Evolutionary conservation across 2,888 invertebrate genomes (phyloP).

Genomic region (Oscheius sp.): DNA sequence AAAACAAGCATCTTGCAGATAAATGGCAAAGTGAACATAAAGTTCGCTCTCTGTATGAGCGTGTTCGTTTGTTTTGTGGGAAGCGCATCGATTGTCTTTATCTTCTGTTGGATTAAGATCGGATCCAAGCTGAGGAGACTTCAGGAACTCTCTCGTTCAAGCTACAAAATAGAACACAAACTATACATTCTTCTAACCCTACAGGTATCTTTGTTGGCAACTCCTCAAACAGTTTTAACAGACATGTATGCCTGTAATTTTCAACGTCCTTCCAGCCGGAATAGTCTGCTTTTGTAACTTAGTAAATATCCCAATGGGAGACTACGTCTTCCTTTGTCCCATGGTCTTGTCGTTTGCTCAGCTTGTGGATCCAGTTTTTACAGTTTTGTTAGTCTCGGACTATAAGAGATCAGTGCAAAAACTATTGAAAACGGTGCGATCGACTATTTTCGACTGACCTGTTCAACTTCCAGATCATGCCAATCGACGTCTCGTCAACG

Average conservation of each 20-base stretch:
- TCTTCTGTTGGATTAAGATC: background rate
- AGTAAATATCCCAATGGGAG: background rate
- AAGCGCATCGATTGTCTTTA: background rate
- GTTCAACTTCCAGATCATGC: no score
- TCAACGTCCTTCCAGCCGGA: background rate
- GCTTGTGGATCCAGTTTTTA: background rate
- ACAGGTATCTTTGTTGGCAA: background rate
- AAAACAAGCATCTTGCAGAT: background rate
- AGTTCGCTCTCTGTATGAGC: background rate
- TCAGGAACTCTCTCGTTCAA: background rate
- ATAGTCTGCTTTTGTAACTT: background rate
- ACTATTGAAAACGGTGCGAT: no score
- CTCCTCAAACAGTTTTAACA: background rate
- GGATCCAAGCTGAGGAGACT: background rate
- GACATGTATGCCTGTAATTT: background rate
- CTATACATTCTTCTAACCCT: background rate
- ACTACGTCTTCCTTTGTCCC: background rate
- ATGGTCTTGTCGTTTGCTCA: slow-evolving; percentile 1
- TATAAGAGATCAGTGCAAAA: background rate
- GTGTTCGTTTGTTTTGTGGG: background rate
- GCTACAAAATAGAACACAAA: background rate
- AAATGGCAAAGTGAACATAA: background rate
- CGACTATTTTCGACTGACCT: no score
- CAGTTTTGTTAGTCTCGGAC: background rate
- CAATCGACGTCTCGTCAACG: no score